Evolutionary conservation across 2,888 invertebrate genomes (phyloP), one percentile per base, ranked within the genome.

Genomic region (Ceraclea dissimilis): DNA sequence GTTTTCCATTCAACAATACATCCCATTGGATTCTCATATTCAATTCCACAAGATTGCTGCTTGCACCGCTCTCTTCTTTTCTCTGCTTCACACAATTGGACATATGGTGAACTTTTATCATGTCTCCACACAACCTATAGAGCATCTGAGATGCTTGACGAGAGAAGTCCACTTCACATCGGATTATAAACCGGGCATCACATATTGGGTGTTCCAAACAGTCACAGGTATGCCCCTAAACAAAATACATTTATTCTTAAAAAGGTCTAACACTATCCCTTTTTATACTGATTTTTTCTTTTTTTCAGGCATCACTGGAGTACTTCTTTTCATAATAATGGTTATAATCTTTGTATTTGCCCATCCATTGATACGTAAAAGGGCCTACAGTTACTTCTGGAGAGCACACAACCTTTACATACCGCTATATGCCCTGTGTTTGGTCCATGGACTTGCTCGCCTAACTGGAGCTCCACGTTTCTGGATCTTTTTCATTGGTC

Each of bases 21-120:
- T 94, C 56, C 95, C 95, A 0, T 71, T 95, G 19, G 96, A 97
- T 70, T 90, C 95, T 0, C 93, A 96, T 67, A 94, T 97, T 54
- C 94, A 93, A 67, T 97, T 97, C 70, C 97, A 97, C 72, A 96
- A 96, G 75, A 94, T 97, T 54, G 93, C 93, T 0, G 97, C 96
- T 0, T 90, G 93, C 65, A 96, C 96, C 0, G 95, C 93, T 0
- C 75, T 94, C 1, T 93, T 96, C 74, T 96, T 96, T 73, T 92
- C 94, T 0, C 75, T 95, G 1, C 77, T 95, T 0, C 96, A 97
- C 68, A 91, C 94, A 0, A 86, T 93, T 2, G 96, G 96, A 0
- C 97, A 97, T 67, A 88, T 96, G 69, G 92, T 97, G 31, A 97
- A 97, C 73, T 97, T 97, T 73, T 97, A 97, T 70, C 96, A 97